These are phyloP conservation scores for Chelon labrosus DNA, from an alignment of 2,797 vertebrate genomes.

Conservation along the genomic window DNA sequence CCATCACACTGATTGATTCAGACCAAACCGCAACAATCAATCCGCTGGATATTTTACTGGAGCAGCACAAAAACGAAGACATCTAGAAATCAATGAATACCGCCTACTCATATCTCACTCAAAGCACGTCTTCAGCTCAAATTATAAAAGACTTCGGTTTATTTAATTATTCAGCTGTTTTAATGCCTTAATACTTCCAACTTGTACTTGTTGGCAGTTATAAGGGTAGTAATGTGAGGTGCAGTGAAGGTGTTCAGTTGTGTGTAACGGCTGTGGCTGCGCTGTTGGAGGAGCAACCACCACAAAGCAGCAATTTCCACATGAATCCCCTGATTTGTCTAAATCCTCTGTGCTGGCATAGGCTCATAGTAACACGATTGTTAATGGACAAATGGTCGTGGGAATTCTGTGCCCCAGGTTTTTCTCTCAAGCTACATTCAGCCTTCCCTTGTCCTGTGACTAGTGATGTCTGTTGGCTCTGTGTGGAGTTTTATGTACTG, in stretches of 20 bases:
- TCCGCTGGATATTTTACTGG: slow-evolving; percentile 13
- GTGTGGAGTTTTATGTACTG: neutral
- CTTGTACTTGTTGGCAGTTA: neutral
- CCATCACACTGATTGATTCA: slow-evolving; percentile 12
- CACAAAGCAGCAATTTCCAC: neutral
- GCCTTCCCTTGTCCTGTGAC: neutral
- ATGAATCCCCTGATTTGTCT: neutral
- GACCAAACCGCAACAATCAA: slow-evolving; percentile 11
- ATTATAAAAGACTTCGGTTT: neutral
- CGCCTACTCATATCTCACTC: slow-evolving; percentile 11
- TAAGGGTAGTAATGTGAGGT: neutral
- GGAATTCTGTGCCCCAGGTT: neutral
- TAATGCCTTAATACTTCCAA: neutral
- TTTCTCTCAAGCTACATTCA: neutral
- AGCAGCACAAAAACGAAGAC: neutral
- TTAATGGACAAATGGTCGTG: neutral
- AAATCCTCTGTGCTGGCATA: neutral
- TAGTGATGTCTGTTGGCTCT: neutral
- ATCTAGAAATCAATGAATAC: slow-evolving; percentile 14
- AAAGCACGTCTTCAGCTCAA: neutral
- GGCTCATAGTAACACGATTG: neutral
- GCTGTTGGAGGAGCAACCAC: neutral
- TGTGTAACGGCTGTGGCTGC: neutral
- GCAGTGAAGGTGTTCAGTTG: neutral
- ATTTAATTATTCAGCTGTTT: neutral